Base-by-base conservation (phyloP, 2,113 vertebrate genomes). In the Atractosteus spatula region DNA sequence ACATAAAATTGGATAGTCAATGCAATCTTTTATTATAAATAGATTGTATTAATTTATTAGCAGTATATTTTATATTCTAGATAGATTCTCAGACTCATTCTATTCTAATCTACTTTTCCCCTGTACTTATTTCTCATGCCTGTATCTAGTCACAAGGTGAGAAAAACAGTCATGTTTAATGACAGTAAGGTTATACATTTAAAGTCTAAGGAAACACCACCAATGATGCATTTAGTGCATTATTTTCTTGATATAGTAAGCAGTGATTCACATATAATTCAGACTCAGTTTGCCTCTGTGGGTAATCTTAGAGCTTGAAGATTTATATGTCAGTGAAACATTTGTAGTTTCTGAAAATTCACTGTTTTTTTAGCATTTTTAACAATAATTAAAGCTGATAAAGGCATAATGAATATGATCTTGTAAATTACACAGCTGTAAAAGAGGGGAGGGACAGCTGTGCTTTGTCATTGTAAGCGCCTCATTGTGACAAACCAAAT, bases 201-300 rank as follows among this genome's bases (percentile, higher is more conserved):
- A 11, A 71, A 71, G 55, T 17, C 11, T 3, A 59, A 70, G 61
- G 55, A 59, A 29, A 87, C 81, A 79, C 78, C 77, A 71, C 41
- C 72, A 64, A 78, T 78, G 54, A 89, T 81, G 76, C 84, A 83
- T 74, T 86, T 79, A 83, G 76, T 85, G 84, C 85, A 65, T 76
- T 84, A 78, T 74, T 78, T 72, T 68, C 77, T 79, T 86, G 77
- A 86, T 78, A 75, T 74, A 85, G 82, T 76, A 70, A 16, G 66
- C 62, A 79, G 54, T 11, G 43, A 17, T 62, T 54, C 16, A 29
- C 7, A 43, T 66, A 54, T 43, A 56, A 54, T 1, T n/a, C 3
- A 11, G 47, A 41, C 62, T 4, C 6, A 13, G 55, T 12, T n/a
- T n/a, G 3, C 1, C 8, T 56, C 29, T 42, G n/a, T 17, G 29